Percentiles rank a stretch among this genome's conserved stretches.
phyloP scores from a whole-genome alignment of 2,113 vertebrate species.

The Malurus cyaneus region DNA sequence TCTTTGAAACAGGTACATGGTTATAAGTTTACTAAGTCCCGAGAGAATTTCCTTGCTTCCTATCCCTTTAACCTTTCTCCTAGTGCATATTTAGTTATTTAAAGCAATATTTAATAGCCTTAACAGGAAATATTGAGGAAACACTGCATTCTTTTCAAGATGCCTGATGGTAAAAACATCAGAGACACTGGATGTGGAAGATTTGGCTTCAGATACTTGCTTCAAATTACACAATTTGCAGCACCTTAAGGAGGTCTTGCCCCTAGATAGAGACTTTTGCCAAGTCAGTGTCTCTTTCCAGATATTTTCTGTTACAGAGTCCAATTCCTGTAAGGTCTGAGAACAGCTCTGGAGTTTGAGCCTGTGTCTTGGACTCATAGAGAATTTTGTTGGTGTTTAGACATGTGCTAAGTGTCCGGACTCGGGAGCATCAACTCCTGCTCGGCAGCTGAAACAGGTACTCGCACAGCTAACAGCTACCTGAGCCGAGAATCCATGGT shows the following conservation, averaged over 20 bases:
- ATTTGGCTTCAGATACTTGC: not conserved
- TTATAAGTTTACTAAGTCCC: not conserved
- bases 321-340: not conserved
- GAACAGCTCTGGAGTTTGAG: not conserved
- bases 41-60: not conserved
- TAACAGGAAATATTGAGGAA: conserved; percentile 9
- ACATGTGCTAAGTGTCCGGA: not conserved
- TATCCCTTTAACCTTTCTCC: not conserved
- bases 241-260: not conserved
- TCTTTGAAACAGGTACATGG: not conserved
- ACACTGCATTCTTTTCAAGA: not conserved
- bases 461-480: not conserved
- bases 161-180: not conserved
- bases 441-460: not conserved
- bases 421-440: not conserved
- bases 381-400: not conserved
- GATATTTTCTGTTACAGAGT: not conserved
- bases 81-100: not conserved
- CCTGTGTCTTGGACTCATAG: not conserved
- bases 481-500: not conserved
- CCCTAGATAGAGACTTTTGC: not conserved
- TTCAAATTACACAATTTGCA: not conserved
- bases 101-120: not conserved
- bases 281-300: not conserved
- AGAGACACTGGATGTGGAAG: not conserved